phyloP scores from a whole-genome alignment of 2,888 invertebrate genomes.

The Parnassius smintheus region DNA sequence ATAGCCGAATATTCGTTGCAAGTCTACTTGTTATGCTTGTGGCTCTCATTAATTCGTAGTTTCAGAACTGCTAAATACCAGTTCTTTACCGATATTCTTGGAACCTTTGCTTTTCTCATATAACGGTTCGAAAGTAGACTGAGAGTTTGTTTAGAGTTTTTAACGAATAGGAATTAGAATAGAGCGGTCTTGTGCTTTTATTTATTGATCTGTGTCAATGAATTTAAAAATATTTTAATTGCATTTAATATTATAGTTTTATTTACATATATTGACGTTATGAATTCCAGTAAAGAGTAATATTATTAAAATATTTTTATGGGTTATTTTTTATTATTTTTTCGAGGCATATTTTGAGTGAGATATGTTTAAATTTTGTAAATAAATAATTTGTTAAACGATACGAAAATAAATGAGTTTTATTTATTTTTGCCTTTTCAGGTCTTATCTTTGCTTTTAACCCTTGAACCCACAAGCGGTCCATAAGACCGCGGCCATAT shows the following conservation, averaged over 20 bases:
- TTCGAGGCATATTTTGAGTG: not conserved
- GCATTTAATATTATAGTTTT: not conserved
- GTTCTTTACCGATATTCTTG: too few species aligned
- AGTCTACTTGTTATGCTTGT: too few species aligned
- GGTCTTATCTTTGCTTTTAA: too few species aligned
- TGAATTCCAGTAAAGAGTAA: not conserved
- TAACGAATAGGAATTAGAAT: not conserved
- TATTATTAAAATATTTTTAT: not conserved
- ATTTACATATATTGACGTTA: not conserved
- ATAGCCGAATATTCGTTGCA: too few species aligned
- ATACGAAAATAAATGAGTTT: not conserved
- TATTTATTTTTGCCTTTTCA: not conserved
- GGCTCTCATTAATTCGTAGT: too few species aligned
- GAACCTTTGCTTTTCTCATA: too few species aligned
- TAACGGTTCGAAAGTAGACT: not conserved
- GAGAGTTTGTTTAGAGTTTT: not conserved
- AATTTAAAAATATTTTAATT: not conserved
- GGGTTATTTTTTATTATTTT: not conserved
- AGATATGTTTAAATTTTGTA: not conserved
- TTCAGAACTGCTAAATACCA: too few species aligned
- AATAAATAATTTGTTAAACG: not conserved
- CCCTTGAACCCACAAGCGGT: too few species aligned
- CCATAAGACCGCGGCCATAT: too few species aligned
- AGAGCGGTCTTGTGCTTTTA: not conserved
- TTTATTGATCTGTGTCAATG: too few species aligned